phyloP scores from a whole-genome alignment of 2,113 vertebrate species.

The Phalacrocorax aristotelis region DNA sequence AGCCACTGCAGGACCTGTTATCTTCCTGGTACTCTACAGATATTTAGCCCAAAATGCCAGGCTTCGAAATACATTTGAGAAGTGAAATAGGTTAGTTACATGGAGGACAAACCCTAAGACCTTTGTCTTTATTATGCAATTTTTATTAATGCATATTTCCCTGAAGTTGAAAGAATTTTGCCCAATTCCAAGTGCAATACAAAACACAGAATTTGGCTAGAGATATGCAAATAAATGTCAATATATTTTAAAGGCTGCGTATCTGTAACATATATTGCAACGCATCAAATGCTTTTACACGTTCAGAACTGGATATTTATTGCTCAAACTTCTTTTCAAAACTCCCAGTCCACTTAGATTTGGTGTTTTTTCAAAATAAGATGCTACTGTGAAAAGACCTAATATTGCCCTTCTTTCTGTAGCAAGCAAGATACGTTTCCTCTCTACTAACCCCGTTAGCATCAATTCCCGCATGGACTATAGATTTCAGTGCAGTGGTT shows the following conservation, averaged over 20 bases:
- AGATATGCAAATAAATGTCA: not conserved
- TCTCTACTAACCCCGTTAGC: not conserved
- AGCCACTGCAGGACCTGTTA: not conserved
- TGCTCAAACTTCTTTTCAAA: not conserved
- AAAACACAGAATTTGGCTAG: not conserved
- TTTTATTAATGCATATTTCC: not conserved
- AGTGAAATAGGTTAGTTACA: not conserved
- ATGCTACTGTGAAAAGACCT: too few species aligned
- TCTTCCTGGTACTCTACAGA: not conserved
- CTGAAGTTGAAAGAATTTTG: not conserved
- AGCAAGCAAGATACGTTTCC: not conserved
- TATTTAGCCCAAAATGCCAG: constrained; percentile 4
- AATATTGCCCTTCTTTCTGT: too few species aligned
- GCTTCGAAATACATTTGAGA: not conserved
- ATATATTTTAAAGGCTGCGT: not conserved
- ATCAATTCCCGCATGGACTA: not conserved
- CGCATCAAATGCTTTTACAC: not conserved
- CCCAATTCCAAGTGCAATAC: not conserved
- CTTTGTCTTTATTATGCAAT: not conserved
- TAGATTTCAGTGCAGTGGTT: not conserved
- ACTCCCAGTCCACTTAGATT: not conserved
- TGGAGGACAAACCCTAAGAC: not conserved
- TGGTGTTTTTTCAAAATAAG: too few species aligned
- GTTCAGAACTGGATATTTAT: not conserved
- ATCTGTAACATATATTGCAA: not conserved